Percentiles rank a stretch among this genome's conserved stretches.
Evolutionary conservation across 2,797 vertebrate genomes (phyloP).

Genomic region (Myripristis murdjan): DNA sequence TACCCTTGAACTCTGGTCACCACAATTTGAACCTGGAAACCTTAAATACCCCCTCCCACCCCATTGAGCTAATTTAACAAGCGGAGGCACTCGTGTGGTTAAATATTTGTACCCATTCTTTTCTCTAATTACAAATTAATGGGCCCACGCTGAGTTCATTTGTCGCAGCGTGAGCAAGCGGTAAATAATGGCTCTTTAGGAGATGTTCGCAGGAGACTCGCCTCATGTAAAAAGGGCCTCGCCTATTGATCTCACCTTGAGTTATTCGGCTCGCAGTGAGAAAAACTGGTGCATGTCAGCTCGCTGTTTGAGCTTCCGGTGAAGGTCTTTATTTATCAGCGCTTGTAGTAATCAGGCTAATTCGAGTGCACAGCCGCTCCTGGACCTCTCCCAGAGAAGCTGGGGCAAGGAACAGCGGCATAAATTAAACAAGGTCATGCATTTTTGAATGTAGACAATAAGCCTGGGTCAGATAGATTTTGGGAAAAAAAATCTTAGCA

Average conservation of each 20-base stretch:
- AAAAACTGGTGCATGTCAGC: slow-evolving; percentile 56
- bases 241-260: slow-evolving; percentile 72
- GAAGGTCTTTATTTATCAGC: slow-evolving; percentile 66
- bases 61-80: slow-evolving; percentile 60
- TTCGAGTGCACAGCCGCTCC: slow-evolving; percentile 30
- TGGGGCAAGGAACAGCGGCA: slow-evolving; percentile 13
- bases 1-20: slow-evolving; percentile 34
- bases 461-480: slow-evolving; percentile 19
- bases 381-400: slow-evolving; percentile 38
- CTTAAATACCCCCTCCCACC: slow-evolving; percentile 53
- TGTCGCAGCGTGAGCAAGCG: slow-evolving; percentile 65
- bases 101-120: slow-evolving; percentile 76
- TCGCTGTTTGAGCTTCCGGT: slow-evolving; percentile 45
- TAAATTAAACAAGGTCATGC: slow-evolving; percentile 46
- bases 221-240: slow-evolving; percentile 54
- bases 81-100: slow-evolving; percentile 62
- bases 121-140: slow-evolving; percentile 82
- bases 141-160: slow-evolving; percentile 72
- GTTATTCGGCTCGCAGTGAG: slow-evolving; percentile 50
- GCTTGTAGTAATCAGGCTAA: slow-evolving; percentile 68
- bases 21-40: slow-evolving; percentile 36
- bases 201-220: slow-evolving; percentile 54
- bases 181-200: slow-evolving; percentile 74
- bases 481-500: slow-evolving; percentile 14
- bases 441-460: slow-evolving; percentile 49